Base-by-base conservation (phyloP, 2,797 vertebrate genomes). In the Hoplostethus atlanticus region DNA sequence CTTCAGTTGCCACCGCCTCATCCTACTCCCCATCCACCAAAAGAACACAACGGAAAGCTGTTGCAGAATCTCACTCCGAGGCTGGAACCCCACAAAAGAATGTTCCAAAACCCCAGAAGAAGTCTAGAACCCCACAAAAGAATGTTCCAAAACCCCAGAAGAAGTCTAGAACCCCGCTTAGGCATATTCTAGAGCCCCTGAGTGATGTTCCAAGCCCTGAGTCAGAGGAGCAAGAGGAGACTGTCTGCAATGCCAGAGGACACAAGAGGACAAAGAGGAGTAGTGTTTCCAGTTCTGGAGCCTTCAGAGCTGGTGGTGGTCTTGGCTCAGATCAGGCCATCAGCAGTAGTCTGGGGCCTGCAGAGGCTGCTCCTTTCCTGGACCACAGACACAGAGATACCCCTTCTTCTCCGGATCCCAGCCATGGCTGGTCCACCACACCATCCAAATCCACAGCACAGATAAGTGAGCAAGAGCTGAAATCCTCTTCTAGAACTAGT, bases 261-360 rank as follows among this genome's bases (percentile, higher is more conserved):
- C 74, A 80, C 21, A 79, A 69, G 67, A 85, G 84, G 84, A 93
- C 84, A 91, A 88, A 89, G 87, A 84, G 65, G 69, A 68, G 21
- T 83, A 86, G 83, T 90, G 89, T 88, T 87, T 87, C 80, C 53
- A 52, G 31, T 77, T 69, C 73, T 88, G 73, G 81, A 87, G 79
- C 70, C 60, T 44, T 66, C 55, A 72, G 62, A 81, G 53, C 86
- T 71, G 81, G 67, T 76, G 87, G 86, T 87, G 87, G 84, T 89
- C 88, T 88, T 83, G 81, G 83, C 76, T 64, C 79, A 47, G 68
- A 85, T 70, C 66, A 0, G 69, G 81, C 77, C 62, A 71, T 72
- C 71, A 72, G 76, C 86, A 80, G 86, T 69, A 85, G 81, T 92
- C 84, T 72, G 73, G 77, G 80, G 55, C 84, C 90, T 53, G 61